These are phyloP conservation scores for Psephotus haematonotus DNA, from an alignment of 2,113 vertebrate species.

Conservation along the genomic window DNA sequence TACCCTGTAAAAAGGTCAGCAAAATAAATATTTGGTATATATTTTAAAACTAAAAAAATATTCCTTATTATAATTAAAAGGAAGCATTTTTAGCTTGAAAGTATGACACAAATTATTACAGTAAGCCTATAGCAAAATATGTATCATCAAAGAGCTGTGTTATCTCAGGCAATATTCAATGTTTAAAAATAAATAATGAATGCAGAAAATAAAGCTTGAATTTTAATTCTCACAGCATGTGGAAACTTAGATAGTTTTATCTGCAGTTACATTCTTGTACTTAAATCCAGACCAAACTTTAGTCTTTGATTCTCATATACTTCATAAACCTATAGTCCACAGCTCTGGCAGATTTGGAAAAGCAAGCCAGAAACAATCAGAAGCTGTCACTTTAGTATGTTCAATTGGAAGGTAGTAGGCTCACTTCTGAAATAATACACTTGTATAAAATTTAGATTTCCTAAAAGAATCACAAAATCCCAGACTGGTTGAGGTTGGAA, in stretches of 20 bases:
- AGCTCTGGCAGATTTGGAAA: not conserved
- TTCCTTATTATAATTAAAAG: not conserved
- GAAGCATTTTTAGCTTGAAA: not conserved
- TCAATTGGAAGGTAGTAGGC: not conserved
- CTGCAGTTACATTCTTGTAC: not conserved
- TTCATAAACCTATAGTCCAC: not conserved
- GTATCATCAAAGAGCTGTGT: conserved; percentile 45
- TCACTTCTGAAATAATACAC: not conserved
- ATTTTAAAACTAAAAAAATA: not conserved
- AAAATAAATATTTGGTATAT: not conserved
- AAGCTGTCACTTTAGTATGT: not conserved
- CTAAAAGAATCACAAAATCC: not conserved
- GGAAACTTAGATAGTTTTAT: not conserved
- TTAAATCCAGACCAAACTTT: not conserved
- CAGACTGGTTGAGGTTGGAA: not conserved
- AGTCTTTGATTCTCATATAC: not conserved
- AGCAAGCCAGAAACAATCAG: not conserved
- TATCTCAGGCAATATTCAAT: not conserved
- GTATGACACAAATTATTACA: conserved; percentile 61
- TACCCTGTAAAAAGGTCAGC: not conserved
- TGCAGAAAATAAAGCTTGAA: conserved; percentile 14
- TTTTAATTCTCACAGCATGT: not conserved
- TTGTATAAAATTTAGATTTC: not conserved
- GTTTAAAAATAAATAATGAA: conserved; percentile 42
- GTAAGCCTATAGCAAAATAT: conserved; percentile 54